Base-by-base conservation (phyloP, 2,888 invertebrate species). In the Brenthis ino region DNA sequence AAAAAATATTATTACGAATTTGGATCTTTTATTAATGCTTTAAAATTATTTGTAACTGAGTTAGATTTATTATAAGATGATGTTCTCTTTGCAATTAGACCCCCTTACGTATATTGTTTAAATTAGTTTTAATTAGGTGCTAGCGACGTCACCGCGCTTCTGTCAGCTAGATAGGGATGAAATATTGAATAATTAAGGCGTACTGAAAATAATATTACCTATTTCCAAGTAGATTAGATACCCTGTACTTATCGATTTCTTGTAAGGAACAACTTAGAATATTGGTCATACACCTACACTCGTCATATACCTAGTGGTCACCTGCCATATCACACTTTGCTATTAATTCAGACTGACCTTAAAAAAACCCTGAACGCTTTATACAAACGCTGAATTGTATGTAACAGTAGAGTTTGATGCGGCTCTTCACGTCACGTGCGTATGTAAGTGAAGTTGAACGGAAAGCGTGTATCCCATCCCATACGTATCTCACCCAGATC, bases 141-240 rank as follows among this genome's bases (percentile, higher is more conserved):
- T 65, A 65, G 61, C n/a, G 50, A 56, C 33, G 37, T 67, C 63
- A 28, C 51, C 47, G 57, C 63, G 57, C 63, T 67, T 58, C 58
- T 56, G 16, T 50, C 64, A 50, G 43, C 48, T 70, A 70, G 70
- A 67, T 67, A 70, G 66, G 51, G 56, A 66, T 57, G 43, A 57
- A 69, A 67, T 70, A 67, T 69, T 63, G 65, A 69, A 69, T 69
- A 68, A 61, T 63, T 57, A 69, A 57, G 61, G 51, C 53, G 56
- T 61, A 65, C 69, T 69, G 65, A 69, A 55, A 54, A 57, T 48
- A 57, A 57, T 53, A 54, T 58, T 3, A 64, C 65, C 37, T 65
- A 37, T 55, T 65, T 43, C 58, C 65, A 33, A 50, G 55, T 68
- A 69, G 57, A 47, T n/a, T 63, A 65, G 57, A 63, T 5, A 53